Percentiles rank a stretch among this genome's conserved stretches.
Conservation (phyloP, 2,797 vertebrate species). For the Sebastes hubbsi region DNA sequence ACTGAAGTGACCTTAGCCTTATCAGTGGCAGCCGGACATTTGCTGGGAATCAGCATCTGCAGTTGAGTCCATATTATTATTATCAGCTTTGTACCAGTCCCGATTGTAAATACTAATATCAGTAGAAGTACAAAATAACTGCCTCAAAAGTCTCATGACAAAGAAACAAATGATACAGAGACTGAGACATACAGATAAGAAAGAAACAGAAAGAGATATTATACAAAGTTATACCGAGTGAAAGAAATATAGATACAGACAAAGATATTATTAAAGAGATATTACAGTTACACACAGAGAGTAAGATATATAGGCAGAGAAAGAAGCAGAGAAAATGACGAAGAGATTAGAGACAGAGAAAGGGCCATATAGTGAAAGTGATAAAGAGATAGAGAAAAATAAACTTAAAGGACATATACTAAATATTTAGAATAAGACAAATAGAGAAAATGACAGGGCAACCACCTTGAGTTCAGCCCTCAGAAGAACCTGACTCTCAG, state of each 20-base stretch:
- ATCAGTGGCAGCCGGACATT: constrained; percentile 59
- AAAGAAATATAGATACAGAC: neutral
- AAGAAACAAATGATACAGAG: neutral
- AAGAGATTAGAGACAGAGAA: neutral
- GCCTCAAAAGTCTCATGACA: neutral
- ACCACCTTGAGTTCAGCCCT: constrained; percentile 88
- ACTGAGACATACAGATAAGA: neutral
- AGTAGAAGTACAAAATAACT: neutral
- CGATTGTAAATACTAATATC: neutral
- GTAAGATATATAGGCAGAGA: neutral
- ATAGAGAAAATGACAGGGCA: neutral
- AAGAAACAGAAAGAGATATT: neutral
- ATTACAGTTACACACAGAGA: neutral
- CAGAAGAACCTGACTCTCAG: constrained; percentile 87
- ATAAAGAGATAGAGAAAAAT: neutral
- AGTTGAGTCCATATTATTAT: constrained; percentile 3
- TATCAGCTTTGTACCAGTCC: neutral
- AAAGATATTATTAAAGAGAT: neutral
- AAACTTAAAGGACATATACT: neutral
- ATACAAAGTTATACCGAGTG: neutral
- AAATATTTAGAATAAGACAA: neutral
- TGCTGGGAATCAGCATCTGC: constrained; percentile 80
- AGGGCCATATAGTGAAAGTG: neutral
- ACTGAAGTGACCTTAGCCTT: constrained; percentile 20
- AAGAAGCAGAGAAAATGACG: neutral